Percentiles rank a stretch among this genome's conserved stretches.
Evolutionary conservation across 64 coral and sea anemone species (phyloP).

Genomic region (Montipora cactus): DNA sequence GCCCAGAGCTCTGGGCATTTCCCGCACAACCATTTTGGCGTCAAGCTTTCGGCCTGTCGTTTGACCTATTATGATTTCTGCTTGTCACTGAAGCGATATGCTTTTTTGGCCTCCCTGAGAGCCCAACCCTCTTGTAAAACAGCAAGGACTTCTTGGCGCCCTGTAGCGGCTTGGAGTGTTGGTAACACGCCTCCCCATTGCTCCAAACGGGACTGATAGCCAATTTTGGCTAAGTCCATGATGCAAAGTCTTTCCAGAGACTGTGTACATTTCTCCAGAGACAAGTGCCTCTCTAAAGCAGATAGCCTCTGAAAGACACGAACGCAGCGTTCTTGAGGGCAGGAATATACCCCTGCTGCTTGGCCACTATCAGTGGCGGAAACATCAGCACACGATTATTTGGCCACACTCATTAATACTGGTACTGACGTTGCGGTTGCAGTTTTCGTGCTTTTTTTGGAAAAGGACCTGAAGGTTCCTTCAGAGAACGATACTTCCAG

Average conservation of each 20-base stretch:
- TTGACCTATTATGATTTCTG: constrained; percentile 47
- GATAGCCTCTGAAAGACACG: constrained; percentile 16
- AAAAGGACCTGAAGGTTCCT: no score
- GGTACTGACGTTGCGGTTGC: no score
- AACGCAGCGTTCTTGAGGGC: constrained; percentile 13
- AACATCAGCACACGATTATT: no score
- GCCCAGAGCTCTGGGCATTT: constrained; percentile 27
- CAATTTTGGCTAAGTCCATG: constrained; percentile 15
- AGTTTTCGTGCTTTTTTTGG: no score
- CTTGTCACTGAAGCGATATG: constrained; percentile 46
- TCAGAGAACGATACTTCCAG: no score
- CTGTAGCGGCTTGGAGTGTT: constrained; percentile 20
- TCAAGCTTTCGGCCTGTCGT: constrained; percentile 54
- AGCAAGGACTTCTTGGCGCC: neutral
- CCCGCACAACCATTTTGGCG: constrained; percentile 8
- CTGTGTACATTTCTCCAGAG: neutral
- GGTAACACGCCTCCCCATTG: constrained; percentile 37
- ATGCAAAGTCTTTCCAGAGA: neutral
- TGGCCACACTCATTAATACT: no score
- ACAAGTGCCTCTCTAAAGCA: constrained; percentile 24
- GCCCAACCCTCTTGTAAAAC: constrained; percentile 36
- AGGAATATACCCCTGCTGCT: neutral
- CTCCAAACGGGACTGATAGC: constrained; percentile 33
- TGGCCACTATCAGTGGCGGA: no score
- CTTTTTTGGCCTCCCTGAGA: constrained; percentile 51